Evolutionary conservation across 2,113 vertebrate species (phyloP).

Genomic region (Clarias macrocephalus): DNA sequence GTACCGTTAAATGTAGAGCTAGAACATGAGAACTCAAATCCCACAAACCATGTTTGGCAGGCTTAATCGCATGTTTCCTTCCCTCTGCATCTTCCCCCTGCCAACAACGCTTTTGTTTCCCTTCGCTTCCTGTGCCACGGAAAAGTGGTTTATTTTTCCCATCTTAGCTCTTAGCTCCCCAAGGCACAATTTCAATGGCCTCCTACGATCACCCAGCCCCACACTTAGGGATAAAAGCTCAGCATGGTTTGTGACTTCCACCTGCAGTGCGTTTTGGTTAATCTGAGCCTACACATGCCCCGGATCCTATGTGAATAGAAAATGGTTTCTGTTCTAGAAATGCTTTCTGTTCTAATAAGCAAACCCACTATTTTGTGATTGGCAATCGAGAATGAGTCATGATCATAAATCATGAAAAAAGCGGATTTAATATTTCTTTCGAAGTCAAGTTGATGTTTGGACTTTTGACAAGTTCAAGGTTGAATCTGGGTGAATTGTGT

Average conservation of each 20-base stretch:
- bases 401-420: neutral
- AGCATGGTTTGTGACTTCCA: constrained; percentile 22
- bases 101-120: constrained; percentile 18
- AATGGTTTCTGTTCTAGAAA: constrained; percentile 9
- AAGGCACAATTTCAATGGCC: constrained; percentile 47
- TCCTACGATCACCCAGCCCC: constrained; percentile 10
- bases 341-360: constrained; percentile 29
- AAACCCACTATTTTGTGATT: neutral
- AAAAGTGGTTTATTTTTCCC: constrained; percentile 26
- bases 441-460: neutral
- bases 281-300: neutral
- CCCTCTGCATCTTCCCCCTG: neutral
- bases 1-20: neutral
- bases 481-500: constrained; percentile 36
- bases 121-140: constrained; percentile 4
- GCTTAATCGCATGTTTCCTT: constrained; percentile 26
- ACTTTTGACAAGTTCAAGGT: constrained; percentile 15
- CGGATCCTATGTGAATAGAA: constrained; percentile 19
- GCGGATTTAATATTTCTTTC: neutral
- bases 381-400: neutral
- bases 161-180: constrained; percentile 36
- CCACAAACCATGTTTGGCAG: constrained; percentile 7
- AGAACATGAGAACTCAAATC: neutral
- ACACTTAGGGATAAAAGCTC: constrained; percentile 25
- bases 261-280: constrained; percentile 30